phyloP scores from a whole-genome alignment of 2,113 vertebrate species.

The Perca fluviatilis region DNA sequence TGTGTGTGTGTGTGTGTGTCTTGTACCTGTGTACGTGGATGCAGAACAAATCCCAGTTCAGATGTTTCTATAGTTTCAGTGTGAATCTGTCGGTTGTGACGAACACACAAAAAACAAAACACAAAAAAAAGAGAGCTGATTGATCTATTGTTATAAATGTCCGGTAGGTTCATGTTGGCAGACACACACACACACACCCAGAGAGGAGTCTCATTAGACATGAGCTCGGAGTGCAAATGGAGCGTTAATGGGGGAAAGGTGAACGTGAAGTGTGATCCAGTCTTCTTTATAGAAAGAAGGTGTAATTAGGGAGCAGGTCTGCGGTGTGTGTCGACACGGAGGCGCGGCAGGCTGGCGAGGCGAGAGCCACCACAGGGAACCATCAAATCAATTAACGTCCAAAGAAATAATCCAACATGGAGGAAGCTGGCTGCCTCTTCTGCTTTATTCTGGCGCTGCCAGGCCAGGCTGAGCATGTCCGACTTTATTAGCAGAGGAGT shows the following conservation, averaged over 20 bases:
- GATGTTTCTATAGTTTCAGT: too few species aligned
- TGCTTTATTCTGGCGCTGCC: conserved; percentile 85
- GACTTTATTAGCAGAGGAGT: too few species aligned
- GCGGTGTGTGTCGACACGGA: conserved; percentile 51
- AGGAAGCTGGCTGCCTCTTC: conserved; percentile 85
- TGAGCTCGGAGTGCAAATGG: conserved; percentile 50
- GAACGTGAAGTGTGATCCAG: conserved; percentile 41
- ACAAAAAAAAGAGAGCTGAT: too few species aligned
- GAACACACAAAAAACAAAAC: too few species aligned
- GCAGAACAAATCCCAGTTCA: too few species aligned
- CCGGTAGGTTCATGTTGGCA: neutral
- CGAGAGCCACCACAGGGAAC: conserved; percentile 74
- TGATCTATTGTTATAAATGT: too few species aligned
- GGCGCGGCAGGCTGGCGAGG: conserved; percentile 66
- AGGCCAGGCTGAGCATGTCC: too few species aligned
- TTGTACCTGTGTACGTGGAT: too few species aligned
- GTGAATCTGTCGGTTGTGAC: too few species aligned
- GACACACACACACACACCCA: too few species aligned
- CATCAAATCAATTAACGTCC: conserved; percentile 96
- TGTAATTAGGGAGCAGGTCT: conserved; percentile 88
- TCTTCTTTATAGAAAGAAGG: conserved; percentile 4
- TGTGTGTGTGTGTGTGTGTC: too few species aligned
- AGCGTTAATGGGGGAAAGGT: conserved; percentile 56
- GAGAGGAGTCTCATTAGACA: conserved; percentile 43
- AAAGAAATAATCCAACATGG: conserved; percentile 82